These are phyloP conservation scores for Caradrina kadenii DNA, from an alignment of 2,888 invertebrate species.

Conservation along the genomic window DNA sequence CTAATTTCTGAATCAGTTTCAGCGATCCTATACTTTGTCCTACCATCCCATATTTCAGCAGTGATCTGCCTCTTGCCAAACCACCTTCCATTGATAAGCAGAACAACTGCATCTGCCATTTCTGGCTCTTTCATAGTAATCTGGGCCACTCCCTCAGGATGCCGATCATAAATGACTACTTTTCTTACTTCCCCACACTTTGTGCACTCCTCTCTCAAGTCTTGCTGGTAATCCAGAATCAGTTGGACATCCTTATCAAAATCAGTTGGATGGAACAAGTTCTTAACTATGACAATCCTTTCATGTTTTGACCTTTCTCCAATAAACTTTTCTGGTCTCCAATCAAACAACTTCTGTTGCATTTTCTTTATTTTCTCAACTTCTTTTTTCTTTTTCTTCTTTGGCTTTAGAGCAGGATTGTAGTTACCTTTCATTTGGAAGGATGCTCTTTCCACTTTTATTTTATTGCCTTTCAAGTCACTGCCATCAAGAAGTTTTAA, in stretches of 20 bases:
- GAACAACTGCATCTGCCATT: slow-evolving; percentile 97
- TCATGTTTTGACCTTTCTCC: slow-evolving; percentile 97
- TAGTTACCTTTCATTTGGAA: slow-evolving; percentile 98
- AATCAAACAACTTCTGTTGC: slow-evolving; percentile 98
- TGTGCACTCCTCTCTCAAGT: slow-evolving; percentile 96
- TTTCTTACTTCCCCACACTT: slow-evolving; percentile 98
- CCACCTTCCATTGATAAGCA: slow-evolving; percentile 96
- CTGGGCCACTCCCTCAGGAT: slow-evolving; percentile 98
- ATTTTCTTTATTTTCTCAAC: slow-evolving; percentile 97
- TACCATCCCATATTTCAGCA: slow-evolving; percentile 98
- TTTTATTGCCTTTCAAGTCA: slow-evolving; percentile 94
- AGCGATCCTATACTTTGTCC: slow-evolving; percentile 96
- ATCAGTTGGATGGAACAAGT: slow-evolving; percentile 96
- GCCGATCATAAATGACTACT: slow-evolving; percentile 97
- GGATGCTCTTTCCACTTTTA: slow-evolving; percentile 97
- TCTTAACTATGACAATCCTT: slow-evolving; percentile 97
- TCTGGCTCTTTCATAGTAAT: slow-evolving; percentile 97
- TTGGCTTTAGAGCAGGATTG: slow-evolving; percentile 97
- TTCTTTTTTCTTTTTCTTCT: slow-evolving; percentile 96
- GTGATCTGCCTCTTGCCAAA: slow-evolving; percentile 96
- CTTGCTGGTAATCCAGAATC: slow-evolving; percentile 97
- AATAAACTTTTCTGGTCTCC: slow-evolving; percentile 97
- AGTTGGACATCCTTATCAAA: slow-evolving; percentile 97
- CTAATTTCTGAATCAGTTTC: slow-evolving; percentile 97
- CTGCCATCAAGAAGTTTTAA: slow-evolving; percentile 97